phyloP scores from a whole-genome alignment of 2,113 vertebrate species.

The Dromiciops gliroides region DNA sequence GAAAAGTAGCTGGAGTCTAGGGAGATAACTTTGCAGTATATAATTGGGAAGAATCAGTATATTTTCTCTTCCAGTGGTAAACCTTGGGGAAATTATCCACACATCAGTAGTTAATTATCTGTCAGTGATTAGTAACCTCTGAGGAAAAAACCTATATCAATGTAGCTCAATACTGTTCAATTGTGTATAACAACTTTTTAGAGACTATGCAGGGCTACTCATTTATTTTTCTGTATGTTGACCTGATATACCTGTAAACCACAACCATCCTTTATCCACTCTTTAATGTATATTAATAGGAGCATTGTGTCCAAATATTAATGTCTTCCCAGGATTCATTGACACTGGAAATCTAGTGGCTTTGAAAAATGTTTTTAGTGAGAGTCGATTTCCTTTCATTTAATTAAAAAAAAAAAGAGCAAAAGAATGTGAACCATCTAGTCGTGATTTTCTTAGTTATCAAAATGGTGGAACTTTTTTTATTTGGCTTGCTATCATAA shows the following conservation, averaged over 20 bases:
- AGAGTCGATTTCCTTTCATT: background rate
- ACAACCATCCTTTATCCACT: background rate
- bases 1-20: background rate
- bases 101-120: background rate
- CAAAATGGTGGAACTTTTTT: background rate
- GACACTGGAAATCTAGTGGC: background rate
- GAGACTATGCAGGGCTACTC: background rate
- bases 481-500: background rate
- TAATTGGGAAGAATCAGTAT: background rate
- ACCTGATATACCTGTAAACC: background rate
- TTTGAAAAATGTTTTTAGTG: background rate
- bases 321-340: background rate
- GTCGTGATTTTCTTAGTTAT: background rate
- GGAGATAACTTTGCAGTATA: background rate
- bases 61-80: background rate
- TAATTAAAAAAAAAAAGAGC: background rate
- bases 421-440: background rate
- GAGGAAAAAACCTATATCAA: background rate
- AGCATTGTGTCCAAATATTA: background rate
- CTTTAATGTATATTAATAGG: background rate
- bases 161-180: background rate
- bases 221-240: background rate
- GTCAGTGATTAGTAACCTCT: background rate
- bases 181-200: background rate
- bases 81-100: background rate